Base-by-base conservation (phyloP, 2,797 vertebrate species). In the Dermochelys coriacea region DNA sequence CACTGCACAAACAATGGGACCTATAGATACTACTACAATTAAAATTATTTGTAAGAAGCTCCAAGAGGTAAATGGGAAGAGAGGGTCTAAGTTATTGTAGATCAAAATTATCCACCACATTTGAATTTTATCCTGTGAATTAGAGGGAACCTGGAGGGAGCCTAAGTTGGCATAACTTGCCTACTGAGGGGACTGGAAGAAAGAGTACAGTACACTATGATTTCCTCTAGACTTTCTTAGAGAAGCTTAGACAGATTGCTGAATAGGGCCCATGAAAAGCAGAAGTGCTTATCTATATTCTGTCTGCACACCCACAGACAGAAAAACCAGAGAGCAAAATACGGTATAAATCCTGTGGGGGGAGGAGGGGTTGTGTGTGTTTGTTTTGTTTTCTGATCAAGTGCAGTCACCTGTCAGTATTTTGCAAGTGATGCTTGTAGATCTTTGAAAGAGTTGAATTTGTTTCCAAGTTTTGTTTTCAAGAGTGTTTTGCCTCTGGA, bases 131-230 rank as follows among this genome's bases (percentile, higher is more conserved):
- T 57, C 61, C 59, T 59, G 34, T 86, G 21, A 59, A 4, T 74
- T 90, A 82, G 18, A 80, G 18, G 55, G 86, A 45, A 1, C 45
- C 51, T 27, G 18, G 45, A 84, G 57, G n/a, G 49, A n/a, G 2
- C 49, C 19, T 82, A 0, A 64, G 27, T 10, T 2, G 3, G 2
- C 64, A 14, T 34, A 54, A 12, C 1, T 14, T 2, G 5, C 1
- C 3, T 5, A 5, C 31, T 64, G 1, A 80, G 50, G 88, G 77
- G 41, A n/a, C 14, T 4, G 6, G 8, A 85, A 47, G 16, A 61
- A 85, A 68, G 23, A 52, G 10, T 2, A 61, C 25, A 78, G 0
- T 21, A 82, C 3, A 21, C 18, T n/a, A 68, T 37, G 64, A 68
- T 21, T 68, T 37, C n/a, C 34, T 64, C 61, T 64, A 64, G 34